Base-by-base conservation (phyloP, 2,797 vertebrate genomes). In the Alosa sapidissima region DNA sequence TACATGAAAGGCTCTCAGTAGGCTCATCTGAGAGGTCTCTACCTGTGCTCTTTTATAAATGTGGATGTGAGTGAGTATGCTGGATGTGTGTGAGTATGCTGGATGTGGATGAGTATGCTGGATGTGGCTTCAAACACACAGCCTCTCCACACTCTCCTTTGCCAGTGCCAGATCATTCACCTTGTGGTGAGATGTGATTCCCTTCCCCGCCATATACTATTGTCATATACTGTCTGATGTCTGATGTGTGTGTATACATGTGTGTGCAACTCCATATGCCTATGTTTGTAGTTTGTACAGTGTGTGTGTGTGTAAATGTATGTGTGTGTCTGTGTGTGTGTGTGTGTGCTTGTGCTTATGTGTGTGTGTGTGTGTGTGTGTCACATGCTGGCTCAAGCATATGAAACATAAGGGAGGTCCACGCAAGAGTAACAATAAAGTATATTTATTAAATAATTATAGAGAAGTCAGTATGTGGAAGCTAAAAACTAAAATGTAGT, bases 261-360 rank as follows among this genome's bases (percentile, higher is more conserved):
- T 54, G 52, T 54, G 52, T 14, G 14, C 52, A 54, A 5, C 54
- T 5, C 54, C 54, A 58, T 58, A 58, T 58, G 54, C 1, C 54
- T 58, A 5, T 58, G 54, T 4, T 1, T 21, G 16, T 58, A 49
- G 54, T 4, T 1, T 21, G 16, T 58, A 49, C 49, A 10, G 49
- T 51, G 7, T 51, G 55, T 55, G 52, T 62, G 60, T 62, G n/a
- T n/a, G 21, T n/a, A n/a, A n/a, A n/a, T 62, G n/a, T 62, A n/a
- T 62, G 60, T 62, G 60, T 62, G 60, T 62, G n/a, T 24, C n/a
- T 62, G 60, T 62, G 60, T 62, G 21, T 62, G 60, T 54, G 52
- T 54, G 52, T 55, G 52, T 54, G 10, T 54, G 48, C 48, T 0
- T 7, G 48, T 49, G 9, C 5, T 1, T 49, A 48, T 7, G 3